Evolutionary conservation across 1,140 invertebrate species (phyloP).

Genomic region (Zaprionus africanus): DNA sequence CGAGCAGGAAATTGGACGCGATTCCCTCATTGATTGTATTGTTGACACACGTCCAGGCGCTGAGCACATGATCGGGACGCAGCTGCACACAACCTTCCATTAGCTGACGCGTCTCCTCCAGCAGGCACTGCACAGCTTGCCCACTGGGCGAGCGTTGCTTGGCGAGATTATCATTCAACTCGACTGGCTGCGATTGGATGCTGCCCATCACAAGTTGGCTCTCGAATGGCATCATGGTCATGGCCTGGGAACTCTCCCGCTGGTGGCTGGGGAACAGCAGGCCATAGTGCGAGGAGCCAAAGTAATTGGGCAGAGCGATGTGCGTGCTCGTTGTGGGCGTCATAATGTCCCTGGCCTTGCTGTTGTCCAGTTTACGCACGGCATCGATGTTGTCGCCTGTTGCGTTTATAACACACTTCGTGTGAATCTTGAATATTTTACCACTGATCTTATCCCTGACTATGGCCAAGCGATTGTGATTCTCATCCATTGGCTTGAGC

Average conservation of each 20-base stretch:
- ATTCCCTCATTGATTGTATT: neutral
- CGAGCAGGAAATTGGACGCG: slow-evolving; percentile 44
- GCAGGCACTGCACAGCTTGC: slow-evolving; percentile 29
- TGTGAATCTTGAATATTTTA: slow-evolving; percentile 30
- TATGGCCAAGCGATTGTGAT: slow-evolving; percentile 33
- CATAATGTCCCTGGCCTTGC: slow-evolving; percentile 17
- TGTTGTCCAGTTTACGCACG: slow-evolving; percentile 49
- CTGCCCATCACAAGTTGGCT: slow-evolving; percentile 44
- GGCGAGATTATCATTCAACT: neutral
- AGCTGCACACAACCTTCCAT: slow-evolving; percentile 42
- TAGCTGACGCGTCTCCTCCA: slow-evolving; percentile 23
- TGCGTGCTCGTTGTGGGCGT: slow-evolving; percentile 45
- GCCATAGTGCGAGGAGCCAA: slow-evolving; percentile 53
- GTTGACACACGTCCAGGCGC: slow-evolving; percentile 56
- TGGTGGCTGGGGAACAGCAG: slow-evolving; percentile 38
- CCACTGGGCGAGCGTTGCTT: slow-evolving; percentile 10
- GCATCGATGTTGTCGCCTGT: slow-evolving; percentile 56
- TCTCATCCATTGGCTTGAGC: slow-evolving; percentile 6
- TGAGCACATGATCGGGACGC: slow-evolving; percentile 47
- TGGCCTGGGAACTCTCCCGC: neutral
- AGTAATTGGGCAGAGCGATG: slow-evolving; percentile 55
- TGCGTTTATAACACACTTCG: slow-evolving; percentile 54
- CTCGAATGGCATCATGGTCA: slow-evolving; percentile 64
- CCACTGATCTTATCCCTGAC: slow-evolving; percentile 39
- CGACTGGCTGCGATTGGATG: neutral